Conservation (phyloP, 2,113 vertebrate genomes). For the Macaca fascicularis region T2T-MFA8v1.1 NC_088391.1:69490001-69490500, state of each 20-base stretch:
- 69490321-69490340: background rate
- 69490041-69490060: background rate
- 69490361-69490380: background rate
- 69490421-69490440: background rate
- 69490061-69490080: background rate
- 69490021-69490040: background rate
- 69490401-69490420: background rate
- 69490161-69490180: background rate
- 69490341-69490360: background rate
- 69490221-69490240: slow-evolving; percentile 3
- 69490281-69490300: background rate
- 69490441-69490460: background rate
- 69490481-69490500: background rate
- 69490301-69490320: background rate
- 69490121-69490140: background rate
- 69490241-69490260: background rate
- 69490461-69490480: background rate
- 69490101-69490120: background rate
- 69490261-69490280: background rate
- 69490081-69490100: background rate
- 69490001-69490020: background rate
- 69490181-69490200: background rate
- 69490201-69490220: background rate
- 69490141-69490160: background rate
- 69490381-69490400: background rate